Base-by-base conservation (phyloP, 2,797 vertebrate species). In the Rachycentron canadum region DNA sequence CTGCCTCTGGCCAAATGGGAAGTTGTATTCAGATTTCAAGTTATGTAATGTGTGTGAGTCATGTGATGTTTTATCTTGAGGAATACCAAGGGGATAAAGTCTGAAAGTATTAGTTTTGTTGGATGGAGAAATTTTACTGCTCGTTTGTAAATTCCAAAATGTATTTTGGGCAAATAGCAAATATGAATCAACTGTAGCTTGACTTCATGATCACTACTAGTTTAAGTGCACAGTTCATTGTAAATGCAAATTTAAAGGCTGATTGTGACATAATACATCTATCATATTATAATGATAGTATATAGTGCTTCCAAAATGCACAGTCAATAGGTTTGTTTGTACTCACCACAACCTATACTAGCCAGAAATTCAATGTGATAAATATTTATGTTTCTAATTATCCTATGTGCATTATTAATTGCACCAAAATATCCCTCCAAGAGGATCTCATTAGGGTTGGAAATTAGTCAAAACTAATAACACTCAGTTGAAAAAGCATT, bases 401-500 rank as follows among this genome's bases (percentile, higher is more conserved):
- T 90, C 92, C 86, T 86, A 78, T 91, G 91, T 95, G 88, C 93
- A 94, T 95, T 95, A 95, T 95, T 95, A 95, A 95, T 95, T 94
- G 85, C 76, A 81, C 86, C 75, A 91, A 94, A 94, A 91, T 93
- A 91, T 92, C 89, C 91, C 93, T 94, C 89, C 92, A 93, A 94
- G 91, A 93, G 88, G 73, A 91, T 93, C 88, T 95, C 90, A 94
- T 94, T 94, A 94, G 91, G 87, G 86, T 66, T 86, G 90, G 90
- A 94, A 95, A 95, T 95, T 93, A 93, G 93, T 94, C 93, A 93
- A 92, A 91, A 88, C 91, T 93, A 95, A 95, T 94, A 94, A 92
- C 57, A 77, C 89, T 90, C 85, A 90, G 92, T 91, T 94, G 80
- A 93, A 94, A 94, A 92, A 86, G 86, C 90, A 92, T 93, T 91